Conservation (phyloP, 2,888 invertebrate genomes). For the Brachyopa scutellaris region DNA sequence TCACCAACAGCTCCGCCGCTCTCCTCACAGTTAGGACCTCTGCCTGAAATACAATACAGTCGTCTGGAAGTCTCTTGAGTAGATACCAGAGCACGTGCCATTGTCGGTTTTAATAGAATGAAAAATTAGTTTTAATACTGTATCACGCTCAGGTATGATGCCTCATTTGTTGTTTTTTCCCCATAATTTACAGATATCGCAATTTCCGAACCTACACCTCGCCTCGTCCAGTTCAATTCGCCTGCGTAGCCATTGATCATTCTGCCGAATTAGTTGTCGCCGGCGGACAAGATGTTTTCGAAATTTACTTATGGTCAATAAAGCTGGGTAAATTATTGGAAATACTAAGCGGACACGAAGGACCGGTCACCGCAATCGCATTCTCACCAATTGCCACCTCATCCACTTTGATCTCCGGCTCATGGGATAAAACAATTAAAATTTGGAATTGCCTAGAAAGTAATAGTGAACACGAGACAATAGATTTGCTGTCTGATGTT, state of each 20-base stretch:
- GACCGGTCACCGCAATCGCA: constrained; percentile 91
- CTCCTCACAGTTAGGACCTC: too few relatives aligned
- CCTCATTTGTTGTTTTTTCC: background rate
- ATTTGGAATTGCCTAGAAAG: constrained; percentile 96
- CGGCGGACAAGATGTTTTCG: constrained; percentile 96
- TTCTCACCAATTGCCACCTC: constrained; percentile 90
- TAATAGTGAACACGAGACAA: constrained; percentile 90
- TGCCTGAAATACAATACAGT: too few relatives aligned
- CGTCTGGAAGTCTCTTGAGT: too few relatives aligned
- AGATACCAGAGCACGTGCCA: too few relatives aligned
- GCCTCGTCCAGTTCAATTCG: constrained; percentile 95
- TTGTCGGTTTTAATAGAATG: too few relatives aligned
- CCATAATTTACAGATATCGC: constrained; percentile 89
- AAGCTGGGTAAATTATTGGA: constrained; percentile 96
- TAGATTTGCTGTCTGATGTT: constrained; percentile 90
- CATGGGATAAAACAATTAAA: constrained; percentile 96
- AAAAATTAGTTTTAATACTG: too few relatives aligned
- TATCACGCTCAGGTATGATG: too few relatives aligned
- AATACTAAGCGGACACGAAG: constrained; percentile 95
- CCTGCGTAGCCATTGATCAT: constrained; percentile 93
- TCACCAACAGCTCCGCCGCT: too few relatives aligned
- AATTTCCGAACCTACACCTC: constrained; percentile 98
- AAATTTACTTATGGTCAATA: constrained; percentile 97
- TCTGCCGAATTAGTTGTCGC: constrained; percentile 97
- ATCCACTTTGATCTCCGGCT: constrained; percentile 91